Percentiles rank a stretch among this genome's conserved stretches.
phyloP scores from a whole-genome alignment of 2,888 invertebrate species.

The Eurytoma californica region DNA sequence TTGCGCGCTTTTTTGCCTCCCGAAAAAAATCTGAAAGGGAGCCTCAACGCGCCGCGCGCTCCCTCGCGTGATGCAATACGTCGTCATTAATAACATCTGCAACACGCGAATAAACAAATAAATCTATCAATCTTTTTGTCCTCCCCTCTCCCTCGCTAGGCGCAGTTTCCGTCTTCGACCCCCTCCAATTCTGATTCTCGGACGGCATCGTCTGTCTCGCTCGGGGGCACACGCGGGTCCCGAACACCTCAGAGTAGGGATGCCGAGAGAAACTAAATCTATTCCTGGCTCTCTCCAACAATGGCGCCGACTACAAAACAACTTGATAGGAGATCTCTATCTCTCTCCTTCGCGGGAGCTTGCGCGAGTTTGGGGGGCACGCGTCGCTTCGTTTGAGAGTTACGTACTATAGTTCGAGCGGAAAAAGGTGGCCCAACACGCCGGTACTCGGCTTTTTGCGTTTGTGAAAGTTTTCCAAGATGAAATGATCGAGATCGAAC shows the following conservation, averaged over 20 bases:
- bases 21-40: background rate
- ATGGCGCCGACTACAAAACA: slow-evolving; percentile 30
- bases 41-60: background rate
- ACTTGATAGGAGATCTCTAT: slow-evolving; percentile 2
- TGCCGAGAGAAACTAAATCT: slow-evolving; percentile 36
- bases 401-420: background rate
- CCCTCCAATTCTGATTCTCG: background rate
- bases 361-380: background rate
- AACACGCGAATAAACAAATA: slow-evolving; percentile 30
- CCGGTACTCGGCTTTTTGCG: too few species aligned
- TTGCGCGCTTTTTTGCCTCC: too few species aligned
- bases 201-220: background rate
- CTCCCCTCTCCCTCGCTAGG: background rate
- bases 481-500: background rate
- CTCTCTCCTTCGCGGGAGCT: slow-evolving; percentile 3
- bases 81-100: background rate
- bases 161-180: background rate
- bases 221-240: background rate
- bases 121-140: slow-evolving; percentile 20
- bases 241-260: background rate
- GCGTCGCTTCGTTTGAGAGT: slow-evolving; percentile 25
- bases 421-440: too few species aligned
- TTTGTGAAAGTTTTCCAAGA: background rate
- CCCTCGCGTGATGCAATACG: background rate
- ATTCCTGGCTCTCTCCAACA: slow-evolving; percentile 29